phyloP scores from a whole-genome alignment of 2,888 invertebrate genomes.

The Taenaris catops region DNA sequence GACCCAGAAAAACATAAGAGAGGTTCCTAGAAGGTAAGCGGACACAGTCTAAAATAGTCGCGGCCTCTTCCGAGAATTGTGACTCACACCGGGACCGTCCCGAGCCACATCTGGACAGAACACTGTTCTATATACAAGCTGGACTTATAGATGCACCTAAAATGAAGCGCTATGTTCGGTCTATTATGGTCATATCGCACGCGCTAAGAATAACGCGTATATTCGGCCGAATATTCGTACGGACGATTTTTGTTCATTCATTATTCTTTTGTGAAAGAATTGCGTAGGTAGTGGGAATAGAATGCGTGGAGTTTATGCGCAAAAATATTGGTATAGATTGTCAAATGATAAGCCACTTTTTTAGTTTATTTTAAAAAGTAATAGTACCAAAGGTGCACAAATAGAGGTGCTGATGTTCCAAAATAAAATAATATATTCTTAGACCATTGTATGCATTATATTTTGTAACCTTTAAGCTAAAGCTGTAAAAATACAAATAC shows the following conservation, averaged over 20 bases:
- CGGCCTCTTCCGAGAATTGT: slow-evolving; percentile 71
- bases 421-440: too few species aligned
- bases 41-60: slow-evolving; percentile 76
- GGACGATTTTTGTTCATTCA: slow-evolving; percentile 14
- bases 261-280: slow-evolving; percentile 5
- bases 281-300: slow-evolving; percentile 11
- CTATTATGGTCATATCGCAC: slow-evolving; percentile 21
- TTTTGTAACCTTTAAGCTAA: too few species aligned
- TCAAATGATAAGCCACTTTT: too few species aligned
- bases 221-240: slow-evolving; percentile 9
- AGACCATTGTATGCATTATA: too few species aligned
- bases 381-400: too few species aligned
- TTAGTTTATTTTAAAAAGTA: too few species aligned
- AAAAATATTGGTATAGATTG: too few species aligned
- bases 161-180: slow-evolving; percentile 24
- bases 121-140: slow-evolving; percentile 32
- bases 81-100: slow-evolving; percentile 67
- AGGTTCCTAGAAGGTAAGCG: slow-evolving; percentile 78
- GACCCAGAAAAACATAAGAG: too few species aligned
- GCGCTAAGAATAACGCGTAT: slow-evolving; percentile 12
- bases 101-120: slow-evolving; percentile 65
- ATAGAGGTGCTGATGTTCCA: too few species aligned
- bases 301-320: slow-evolving; percentile 12
- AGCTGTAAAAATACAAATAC: too few species aligned
- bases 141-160: slow-evolving; percentile 38